phyloP scores from a whole-genome alignment of 2,797 vertebrate species.

The Stomatorhinus walkeri region DNA sequence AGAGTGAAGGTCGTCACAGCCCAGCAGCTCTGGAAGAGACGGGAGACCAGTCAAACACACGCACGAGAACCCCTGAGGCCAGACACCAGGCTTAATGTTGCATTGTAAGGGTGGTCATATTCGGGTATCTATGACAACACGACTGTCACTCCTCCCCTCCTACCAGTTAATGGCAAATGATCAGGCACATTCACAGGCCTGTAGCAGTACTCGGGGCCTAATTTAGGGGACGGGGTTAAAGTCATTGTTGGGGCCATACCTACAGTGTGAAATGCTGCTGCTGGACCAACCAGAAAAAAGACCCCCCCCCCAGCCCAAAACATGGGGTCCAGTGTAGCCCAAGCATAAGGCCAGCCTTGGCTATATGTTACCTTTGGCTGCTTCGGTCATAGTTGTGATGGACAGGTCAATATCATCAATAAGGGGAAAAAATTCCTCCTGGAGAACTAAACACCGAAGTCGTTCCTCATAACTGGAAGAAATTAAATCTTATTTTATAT shows the following conservation, averaged over 20 bases:
- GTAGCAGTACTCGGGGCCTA: neutral
- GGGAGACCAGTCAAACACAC: neutral
- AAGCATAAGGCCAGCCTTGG: neutral
- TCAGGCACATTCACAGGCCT: neutral
- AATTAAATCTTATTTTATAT: neutral
- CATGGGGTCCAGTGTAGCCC: neutral
- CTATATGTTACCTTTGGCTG: slow-evolving; percentile 54
- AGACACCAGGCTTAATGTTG: neutral
- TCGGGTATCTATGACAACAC: neutral
- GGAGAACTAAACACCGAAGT: slow-evolving; percentile 64
- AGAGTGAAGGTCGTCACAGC: slow-evolving; percentile 64
- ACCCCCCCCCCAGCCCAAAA: neutral
- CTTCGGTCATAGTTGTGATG: slow-evolving; percentile 55
- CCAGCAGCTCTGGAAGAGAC: slow-evolving; percentile 57
- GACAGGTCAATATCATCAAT: slow-evolving; percentile 57
- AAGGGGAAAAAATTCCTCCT: slow-evolving; percentile 68
- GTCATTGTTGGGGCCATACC: neutral
- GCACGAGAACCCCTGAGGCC: neutral
- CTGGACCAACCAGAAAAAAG: neutral
- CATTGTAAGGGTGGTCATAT: neutral
- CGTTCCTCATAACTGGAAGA: slow-evolving; percentile 60
- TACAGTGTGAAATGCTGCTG: neutral
- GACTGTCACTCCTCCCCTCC: neutral
- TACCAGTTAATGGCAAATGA: neutral
- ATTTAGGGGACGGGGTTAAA: neutral